Evolutionary conservation across 2,113 vertebrate species (phyloP), one percentile per base, ranked within the genome.

Genomic region (Oreochromis spilurus): DNA sequence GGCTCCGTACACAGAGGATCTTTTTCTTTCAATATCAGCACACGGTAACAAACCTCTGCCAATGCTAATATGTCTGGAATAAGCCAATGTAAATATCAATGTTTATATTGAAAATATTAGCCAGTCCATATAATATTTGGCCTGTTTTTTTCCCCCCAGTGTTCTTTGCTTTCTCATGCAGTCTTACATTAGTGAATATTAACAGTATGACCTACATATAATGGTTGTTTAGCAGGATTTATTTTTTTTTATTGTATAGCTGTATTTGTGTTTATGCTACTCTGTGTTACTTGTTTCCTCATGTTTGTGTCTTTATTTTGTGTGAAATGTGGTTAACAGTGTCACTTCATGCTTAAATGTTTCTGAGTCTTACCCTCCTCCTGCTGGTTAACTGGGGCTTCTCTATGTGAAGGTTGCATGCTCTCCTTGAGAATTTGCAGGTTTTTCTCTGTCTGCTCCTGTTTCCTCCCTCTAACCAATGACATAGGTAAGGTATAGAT

Each of bases 381-480:
- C 14, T 48, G 40, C 5, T 45, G 67, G 38, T 72, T 26, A 43
- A 26, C 38, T 72, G 67, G 21, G 67, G 40, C 67, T 24, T 72
- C 40, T 17, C 67, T 45, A 16, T 72, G 67, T 72, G 67, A 45
- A 1, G 40, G 45, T 72, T 45, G 21, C 67, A 72, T 26, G 38
- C 21, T 72, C 13, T 72, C 67, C 38, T 72, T 72, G 21, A 45
- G 40, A 72, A 45, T 72, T 45, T 72, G 67, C 43, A 9, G 40
- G 67, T 72, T 72, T 72, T 72, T 72, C 13, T 65, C 60, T n/a
- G 17, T 36, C 60, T 65, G 31, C 60, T n/a, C 60, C 60, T 11
- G 9, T 65, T 45, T 26, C 67, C 21, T 72, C 21, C 67, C 8
- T 13, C 36, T 45, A 45, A 45, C 65, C 21, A 72, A 72, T 45